Percentiles rank a stretch among this genome's conserved stretches.
Conservation (phyloP, 2,113 vertebrate genomes). For the Barnardius zonarius region DNA sequence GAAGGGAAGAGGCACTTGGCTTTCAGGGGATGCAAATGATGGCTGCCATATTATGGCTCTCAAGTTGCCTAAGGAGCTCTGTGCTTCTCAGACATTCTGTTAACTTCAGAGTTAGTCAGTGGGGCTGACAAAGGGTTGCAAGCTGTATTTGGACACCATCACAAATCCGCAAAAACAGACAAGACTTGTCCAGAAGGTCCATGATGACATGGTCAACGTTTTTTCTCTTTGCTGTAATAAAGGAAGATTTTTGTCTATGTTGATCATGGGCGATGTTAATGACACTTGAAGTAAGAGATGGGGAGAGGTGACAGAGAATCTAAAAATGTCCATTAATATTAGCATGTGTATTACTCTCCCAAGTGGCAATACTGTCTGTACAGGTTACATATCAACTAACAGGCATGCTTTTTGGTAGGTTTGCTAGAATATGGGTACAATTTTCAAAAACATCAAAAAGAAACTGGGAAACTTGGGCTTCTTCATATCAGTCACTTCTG, state of each 20-base stretch:
- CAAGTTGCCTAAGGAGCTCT: neutral
- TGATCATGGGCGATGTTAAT: neutral
- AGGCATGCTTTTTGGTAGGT: neutral
- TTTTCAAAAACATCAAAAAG: neutral
- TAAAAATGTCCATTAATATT: neutral
- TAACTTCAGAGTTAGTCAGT: neutral
- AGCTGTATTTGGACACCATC: neutral
- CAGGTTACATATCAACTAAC: neutral
- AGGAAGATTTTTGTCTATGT: neutral
- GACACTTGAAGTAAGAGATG: neutral
- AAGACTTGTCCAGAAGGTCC: neutral
- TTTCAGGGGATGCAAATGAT: neutral
- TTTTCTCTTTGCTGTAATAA: neutral
- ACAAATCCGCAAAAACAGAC: neutral
- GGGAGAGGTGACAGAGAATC: neutral
- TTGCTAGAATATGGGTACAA: neutral
- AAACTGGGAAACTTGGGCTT: neutral
- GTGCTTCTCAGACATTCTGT: neutral
- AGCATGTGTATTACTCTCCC: neutral
- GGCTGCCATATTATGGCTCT: neutral
- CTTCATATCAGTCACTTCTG: neutral
- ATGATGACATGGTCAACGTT: neutral
- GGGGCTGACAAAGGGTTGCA: neutral
- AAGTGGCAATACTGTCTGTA: neutral
- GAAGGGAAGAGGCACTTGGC: neutral